A percentile compares a stretch with the other conserved stretches of the same genome.
phyloP scores from a whole-genome alignment of 1,140 invertebrate species.

The Achroia grisella region DNA sequence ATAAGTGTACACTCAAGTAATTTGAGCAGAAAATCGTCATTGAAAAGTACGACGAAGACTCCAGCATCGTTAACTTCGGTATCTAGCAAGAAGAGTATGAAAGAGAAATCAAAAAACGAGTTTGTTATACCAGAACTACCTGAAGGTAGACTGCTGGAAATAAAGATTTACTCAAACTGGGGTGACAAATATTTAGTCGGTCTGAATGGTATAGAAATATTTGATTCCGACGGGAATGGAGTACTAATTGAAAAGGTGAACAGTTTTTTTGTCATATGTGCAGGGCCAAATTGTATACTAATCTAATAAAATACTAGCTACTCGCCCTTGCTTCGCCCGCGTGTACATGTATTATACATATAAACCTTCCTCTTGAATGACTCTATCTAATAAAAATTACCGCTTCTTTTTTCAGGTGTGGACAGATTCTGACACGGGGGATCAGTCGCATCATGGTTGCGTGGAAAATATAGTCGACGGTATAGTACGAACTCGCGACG shows the following conservation, averaged over 20 bases:
- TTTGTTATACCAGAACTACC: constrained; percentile 83
- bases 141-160: constrained; percentile 76
- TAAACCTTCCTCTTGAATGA: neutral
- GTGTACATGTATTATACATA: too few species aligned
- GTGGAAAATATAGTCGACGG: constrained; percentile 79
- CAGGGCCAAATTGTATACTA: too few species aligned
- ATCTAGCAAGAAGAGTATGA: constrained; percentile 15
- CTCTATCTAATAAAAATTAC: neutral
- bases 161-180: constrained; percentile 86
- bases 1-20: constrained; percentile 16
- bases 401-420: constrained; percentile 31
- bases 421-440: constrained; percentile 50
- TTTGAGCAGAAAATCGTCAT: constrained; percentile 8
- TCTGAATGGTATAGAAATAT: constrained; percentile 87
- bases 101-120: constrained; percentile 39
- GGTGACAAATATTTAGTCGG: constrained; percentile 89
- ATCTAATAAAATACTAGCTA: too few species aligned
- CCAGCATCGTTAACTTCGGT: constrained; percentile 25
- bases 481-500: constrained; percentile 82
- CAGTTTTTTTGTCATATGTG: too few species aligned
- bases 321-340: too few species aligned
- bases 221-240: constrained; percentile 77
- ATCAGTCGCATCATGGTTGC: constrained; percentile 28
- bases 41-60: constrained; percentile 29
- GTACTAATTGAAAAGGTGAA: constrained; percentile 74